Base-by-base conservation (phyloP, 2,797 vertebrate species). In the Cossypha dichroa region DNA sequence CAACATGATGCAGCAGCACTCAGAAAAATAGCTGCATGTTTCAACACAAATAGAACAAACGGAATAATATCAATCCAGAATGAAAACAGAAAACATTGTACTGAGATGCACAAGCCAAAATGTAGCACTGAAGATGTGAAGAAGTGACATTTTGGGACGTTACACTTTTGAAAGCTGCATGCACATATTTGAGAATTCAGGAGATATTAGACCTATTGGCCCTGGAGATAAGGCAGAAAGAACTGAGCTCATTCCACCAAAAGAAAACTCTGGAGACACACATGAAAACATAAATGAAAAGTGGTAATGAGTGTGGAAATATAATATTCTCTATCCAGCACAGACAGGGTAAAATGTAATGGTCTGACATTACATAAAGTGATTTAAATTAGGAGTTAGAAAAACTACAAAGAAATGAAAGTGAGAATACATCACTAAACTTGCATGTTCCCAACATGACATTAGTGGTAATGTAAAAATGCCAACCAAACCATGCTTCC, bases 1-100 rank as follows among this genome's bases (percentile, higher is more conserved):
- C 46, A 70, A 29, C 34, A n/a, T 0, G 0, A 49, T 31, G 12
- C 31, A 67, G 31, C 45, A 31, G 12, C 19, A 67, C 17, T 59
- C 55, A 82, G 85, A 67, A 82, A 88, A 92, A 59, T 5, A 82
- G 31, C 17, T 45, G 36, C 31, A 22, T 20, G n/a, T 52, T 82
- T 74, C 56, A 51, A 40, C 49, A 79, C 41, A 79, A 76, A 85
- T 46, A 19, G 26, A 83, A 79, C 2, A 36, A 68, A 7, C 2
- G 10, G 48, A 68, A 45, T 18, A 33, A 17, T 15, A 54, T 23
- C 41, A 73, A 52, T 20, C 33, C 69, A 85, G 25, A 66, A 76
- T n/a, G 51, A 85, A 88, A 93, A 6, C 41, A 79, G 36, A 64
- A 68, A 68, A 20, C 4, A 13, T 15, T 45, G 15, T 33, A 26